Percentiles rank a stretch among this genome's conserved stretches.
Evolutionary conservation across 2,113 vertebrate genomes (phyloP).

Genomic region (Ammodytes dubius): DNA sequence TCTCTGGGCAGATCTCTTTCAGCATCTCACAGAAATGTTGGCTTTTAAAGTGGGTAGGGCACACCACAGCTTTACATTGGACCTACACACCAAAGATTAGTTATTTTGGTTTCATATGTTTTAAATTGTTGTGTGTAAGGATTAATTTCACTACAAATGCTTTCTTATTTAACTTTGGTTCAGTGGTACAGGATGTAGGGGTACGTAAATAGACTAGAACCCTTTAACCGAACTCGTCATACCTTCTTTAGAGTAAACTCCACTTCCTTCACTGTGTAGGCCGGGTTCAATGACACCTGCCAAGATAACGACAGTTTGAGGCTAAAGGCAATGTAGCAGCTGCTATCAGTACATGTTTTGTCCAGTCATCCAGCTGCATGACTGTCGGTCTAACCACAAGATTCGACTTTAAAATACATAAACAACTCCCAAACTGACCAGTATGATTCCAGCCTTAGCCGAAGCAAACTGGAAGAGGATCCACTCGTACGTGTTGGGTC

Average conservation of each 20-base stretch:
- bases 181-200: not conserved
- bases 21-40: conserved; percentile 93
- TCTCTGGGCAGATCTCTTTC: conserved; percentile 90
- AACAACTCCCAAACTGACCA: conserved; percentile 84
- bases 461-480: conserved; percentile 92
- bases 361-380: not conserved
- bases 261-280: conserved; percentile 90
- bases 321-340: too few species aligned
- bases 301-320: not conserved
- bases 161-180: not conserved
- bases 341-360: too few species aligned
- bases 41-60: conserved; percentile 90
- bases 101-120: not conserved
- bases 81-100: conserved; percentile 82
- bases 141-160: not conserved
- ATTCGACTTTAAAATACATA: not conserved
- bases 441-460: conserved; percentile 92
- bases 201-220: not conserved
- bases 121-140: not conserved
- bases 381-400: not conserved
- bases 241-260: conserved; percentile 92
- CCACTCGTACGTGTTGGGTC: conserved; percentile 94
- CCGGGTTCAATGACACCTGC: conserved; percentile 94
- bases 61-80: conserved; percentile 93
- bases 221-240: too few species aligned